Evolutionary conservation across 1,140 invertebrate genomes (phyloP), one percentile per base, ranked within the genome.

Genomic region (Drosophila santomea): DNA sequence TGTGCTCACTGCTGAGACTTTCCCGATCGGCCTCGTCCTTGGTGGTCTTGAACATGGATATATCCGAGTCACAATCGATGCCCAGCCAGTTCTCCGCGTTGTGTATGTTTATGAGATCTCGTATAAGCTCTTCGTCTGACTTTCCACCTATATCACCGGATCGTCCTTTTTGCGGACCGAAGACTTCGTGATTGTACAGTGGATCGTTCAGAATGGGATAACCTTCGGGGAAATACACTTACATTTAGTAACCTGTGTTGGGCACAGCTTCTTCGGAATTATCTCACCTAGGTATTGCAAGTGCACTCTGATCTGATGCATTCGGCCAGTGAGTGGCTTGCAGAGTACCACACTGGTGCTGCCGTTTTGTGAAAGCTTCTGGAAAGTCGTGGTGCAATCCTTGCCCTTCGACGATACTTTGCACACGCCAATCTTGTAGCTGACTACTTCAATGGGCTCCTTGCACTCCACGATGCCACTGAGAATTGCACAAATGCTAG

Each of bases 231-330:
- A 15, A 23, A 3, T 39, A 0, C n/a, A 8, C 0, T 12, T 4
- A 2, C 15, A 3, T 14, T 39, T 14, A 59, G 25, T 47, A 32
- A 8, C 14, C 36, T 1, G 1, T 17, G 38, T 2, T 10, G 35
- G 3, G 1, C n/a, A 17, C 8, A 7, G 2, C 14, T 2, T 8
- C 8, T 6, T 38, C 7, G 3, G 32, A n/a, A 50, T 3, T 20
- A n/a, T 4, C 50, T 41, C 67, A 88, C 83, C 86, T 43, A 90
- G 66, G 45, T 97, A 99, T 92, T 99, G 99, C 44, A 99, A 94
- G 93, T 99, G 99, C 15, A 99, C 98, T 59, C 99, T 94, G 77
- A 99, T 99, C 93, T 99, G 99, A 93, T 99, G 99, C 95, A 99
- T 99, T 69, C 99, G 94, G 0, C 99, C 99, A 1, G 98, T 99